Percentiles rank a stretch among this genome's conserved stretches.
Conservation (phyloP, 2,113 vertebrate genomes). For the Chaetorhynchus papuensis region DNA sequence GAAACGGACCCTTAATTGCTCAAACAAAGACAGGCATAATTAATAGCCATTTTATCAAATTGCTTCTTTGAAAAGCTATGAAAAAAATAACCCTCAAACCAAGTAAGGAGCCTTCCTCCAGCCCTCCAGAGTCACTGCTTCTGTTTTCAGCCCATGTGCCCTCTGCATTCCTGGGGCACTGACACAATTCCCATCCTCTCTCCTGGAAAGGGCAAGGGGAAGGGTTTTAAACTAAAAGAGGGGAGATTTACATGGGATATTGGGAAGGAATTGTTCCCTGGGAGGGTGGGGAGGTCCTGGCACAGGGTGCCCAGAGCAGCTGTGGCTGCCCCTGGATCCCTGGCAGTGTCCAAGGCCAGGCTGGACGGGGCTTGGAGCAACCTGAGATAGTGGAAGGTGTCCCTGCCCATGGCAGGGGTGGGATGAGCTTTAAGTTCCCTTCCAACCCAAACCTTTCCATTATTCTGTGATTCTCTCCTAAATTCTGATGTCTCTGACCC, state of each 20-base stretch:
- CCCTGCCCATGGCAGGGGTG: background rate
- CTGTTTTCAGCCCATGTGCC: background rate
- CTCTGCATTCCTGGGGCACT: background rate
- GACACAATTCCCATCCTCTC: background rate
- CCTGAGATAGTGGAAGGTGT: rapidly evolving
- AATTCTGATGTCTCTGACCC: background rate
- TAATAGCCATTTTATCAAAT: background rate
- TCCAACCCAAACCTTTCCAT: background rate
- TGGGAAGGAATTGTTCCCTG: background rate
- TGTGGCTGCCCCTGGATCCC: background rate
- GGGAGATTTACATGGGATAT: background rate
- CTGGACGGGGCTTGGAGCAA: rapidly evolving
- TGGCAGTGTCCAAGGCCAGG: background rate
- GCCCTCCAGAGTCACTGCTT: background rate
- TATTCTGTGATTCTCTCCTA: background rate
- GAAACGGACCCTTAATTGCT: slow-evolving; percentile 1
- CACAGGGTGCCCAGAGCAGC: background rate
- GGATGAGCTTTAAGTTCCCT: background rate
- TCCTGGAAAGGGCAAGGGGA: background rate
- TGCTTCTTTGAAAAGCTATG: background rate
- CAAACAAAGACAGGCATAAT: slow-evolving; percentile 31
- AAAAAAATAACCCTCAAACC: background rate
- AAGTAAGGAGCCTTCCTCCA: background rate
- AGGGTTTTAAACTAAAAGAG: background rate
- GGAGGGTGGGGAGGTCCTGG: background rate